A percentile compares a stretch with the other conserved stretches of the same genome.
Evolutionary conservation across 2,797 vertebrate species (phyloP).

Genomic region (Paguma larvata): DNA sequence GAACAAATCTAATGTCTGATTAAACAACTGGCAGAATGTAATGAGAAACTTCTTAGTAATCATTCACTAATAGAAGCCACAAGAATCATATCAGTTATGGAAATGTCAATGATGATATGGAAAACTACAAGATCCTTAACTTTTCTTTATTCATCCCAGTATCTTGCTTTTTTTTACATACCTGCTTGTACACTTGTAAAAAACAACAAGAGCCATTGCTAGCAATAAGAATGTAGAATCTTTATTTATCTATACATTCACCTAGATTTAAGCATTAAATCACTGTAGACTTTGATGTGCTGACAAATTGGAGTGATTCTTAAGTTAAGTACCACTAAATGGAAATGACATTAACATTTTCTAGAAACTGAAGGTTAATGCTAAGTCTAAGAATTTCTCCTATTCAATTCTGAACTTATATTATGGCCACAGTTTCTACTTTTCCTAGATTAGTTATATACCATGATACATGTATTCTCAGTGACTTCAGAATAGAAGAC

Average conservation of each 20-base stretch:
- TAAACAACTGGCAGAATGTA: not conserved
- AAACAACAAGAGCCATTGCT: not conserved
- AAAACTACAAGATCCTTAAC: not conserved
- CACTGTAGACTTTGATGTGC: not conserved
- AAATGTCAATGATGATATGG: not conserved
- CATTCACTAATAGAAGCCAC: not conserved
- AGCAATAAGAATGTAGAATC: not conserved
- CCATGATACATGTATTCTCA: not conserved
- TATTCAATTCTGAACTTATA: not conserved
- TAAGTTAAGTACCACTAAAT: not conserved
- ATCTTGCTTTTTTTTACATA: not conserved
- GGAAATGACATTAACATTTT: not conserved
- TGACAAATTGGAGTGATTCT: not conserved
- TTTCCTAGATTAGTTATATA: not conserved
- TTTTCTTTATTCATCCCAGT: not conserved
- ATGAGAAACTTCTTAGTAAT: not conserved
- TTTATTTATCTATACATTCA: not conserved
- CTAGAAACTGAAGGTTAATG: not conserved
- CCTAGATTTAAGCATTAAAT: not conserved
- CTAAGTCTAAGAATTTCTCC: not conserved
- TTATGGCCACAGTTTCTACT: not conserved
- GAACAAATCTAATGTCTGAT: not conserved
- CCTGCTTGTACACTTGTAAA: not conserved
- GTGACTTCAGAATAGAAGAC: not conserved
- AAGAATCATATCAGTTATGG: not conserved